Base-by-base conservation (phyloP, 2,888 invertebrate genomes). In the Drosophila fungiperda region DNA sequence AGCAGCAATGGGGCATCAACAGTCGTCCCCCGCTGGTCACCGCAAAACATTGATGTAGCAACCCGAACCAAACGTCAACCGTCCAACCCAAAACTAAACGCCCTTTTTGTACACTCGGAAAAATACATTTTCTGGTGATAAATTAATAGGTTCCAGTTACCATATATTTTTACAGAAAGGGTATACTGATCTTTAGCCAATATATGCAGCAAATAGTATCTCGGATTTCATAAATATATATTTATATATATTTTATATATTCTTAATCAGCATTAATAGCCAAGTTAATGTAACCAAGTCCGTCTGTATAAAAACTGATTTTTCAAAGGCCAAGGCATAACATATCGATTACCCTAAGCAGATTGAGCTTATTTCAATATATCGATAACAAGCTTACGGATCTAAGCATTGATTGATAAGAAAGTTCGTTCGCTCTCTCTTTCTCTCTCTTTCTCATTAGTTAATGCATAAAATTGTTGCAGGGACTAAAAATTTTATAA, bases 11-110 rank as follows among this genome's bases (percentile, higher is more conserved):
- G 55, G 59, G 76, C 76, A 78, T 69, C 72, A 76, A 64, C 73
- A 73, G 54, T 62, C 75, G 66, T 72, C 62, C 82, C 66, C 66
- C 11, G 32, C 59, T 68, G 55, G 54, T 53, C 65, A 69, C 78
- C 73, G 69, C 82, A 87, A 78, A 45, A 78, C 80, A 83, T 57
- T 74, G 67, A 60, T 50, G 53, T 32, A 26, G 40, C 53, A 36
- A 40, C 20, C 20, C 20, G 32, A 29, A n/a, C 11, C 36, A n/a
- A 36, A 54, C 32, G 36, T 15, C 12, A 20, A 35, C 12, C 15
- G 33, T 33, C 2, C 26, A 36, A 54, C 23, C 53, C 20, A 23
- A 53, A 53, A 15, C 36, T 23, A 45, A 45, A 23, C 15, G 45
- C 15, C 45, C 23, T 23, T 45, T 45, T 45, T 8, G 20, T 23